Evolutionary conservation across 2,888 invertebrate species (phyloP).

Genomic region (Lottia scabra): DNA sequence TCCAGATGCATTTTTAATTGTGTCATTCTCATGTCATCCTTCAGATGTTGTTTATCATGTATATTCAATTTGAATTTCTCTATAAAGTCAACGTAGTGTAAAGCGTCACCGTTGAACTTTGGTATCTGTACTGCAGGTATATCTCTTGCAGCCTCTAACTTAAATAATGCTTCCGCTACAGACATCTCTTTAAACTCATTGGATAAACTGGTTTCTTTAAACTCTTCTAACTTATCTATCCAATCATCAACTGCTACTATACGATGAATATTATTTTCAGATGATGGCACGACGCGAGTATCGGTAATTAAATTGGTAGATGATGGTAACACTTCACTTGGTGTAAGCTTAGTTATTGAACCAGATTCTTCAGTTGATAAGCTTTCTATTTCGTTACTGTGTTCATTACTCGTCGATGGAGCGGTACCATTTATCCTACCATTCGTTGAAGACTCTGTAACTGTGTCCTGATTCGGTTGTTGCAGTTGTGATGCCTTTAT

Average conservation of each 20-base stretch:
- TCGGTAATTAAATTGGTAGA: not conserved
- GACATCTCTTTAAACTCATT: not conserved
- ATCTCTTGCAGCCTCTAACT: not conserved
- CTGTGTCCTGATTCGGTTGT: too few relatives aligned
- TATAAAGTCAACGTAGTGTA: constrained; percentile 16
- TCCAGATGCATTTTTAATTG: constrained; percentile 11
- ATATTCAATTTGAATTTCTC: constrained; percentile 15
- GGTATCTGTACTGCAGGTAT: not conserved
- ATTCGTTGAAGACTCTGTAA: not conserved
- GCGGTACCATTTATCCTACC: not conserved
- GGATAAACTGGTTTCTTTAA: not conserved
- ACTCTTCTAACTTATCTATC: not conserved
- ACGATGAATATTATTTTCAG: not conserved
- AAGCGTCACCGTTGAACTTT: constrained; percentile 15
- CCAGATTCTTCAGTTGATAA: not conserved
- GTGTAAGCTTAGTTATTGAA: not conserved
- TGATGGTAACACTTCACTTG: not conserved
- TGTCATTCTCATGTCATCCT: constrained; percentile 15
- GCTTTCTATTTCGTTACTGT: not conserved
- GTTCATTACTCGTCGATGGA: not conserved
- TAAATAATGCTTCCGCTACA: constrained; percentile 5
- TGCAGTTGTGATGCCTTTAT: not conserved
- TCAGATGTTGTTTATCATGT: constrained; percentile 17
- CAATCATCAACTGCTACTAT: not conserved
- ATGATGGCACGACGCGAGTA: not conserved